Base-by-base conservation (phyloP, 2,113 vertebrate species). In the Taxidea taxus region DNA sequence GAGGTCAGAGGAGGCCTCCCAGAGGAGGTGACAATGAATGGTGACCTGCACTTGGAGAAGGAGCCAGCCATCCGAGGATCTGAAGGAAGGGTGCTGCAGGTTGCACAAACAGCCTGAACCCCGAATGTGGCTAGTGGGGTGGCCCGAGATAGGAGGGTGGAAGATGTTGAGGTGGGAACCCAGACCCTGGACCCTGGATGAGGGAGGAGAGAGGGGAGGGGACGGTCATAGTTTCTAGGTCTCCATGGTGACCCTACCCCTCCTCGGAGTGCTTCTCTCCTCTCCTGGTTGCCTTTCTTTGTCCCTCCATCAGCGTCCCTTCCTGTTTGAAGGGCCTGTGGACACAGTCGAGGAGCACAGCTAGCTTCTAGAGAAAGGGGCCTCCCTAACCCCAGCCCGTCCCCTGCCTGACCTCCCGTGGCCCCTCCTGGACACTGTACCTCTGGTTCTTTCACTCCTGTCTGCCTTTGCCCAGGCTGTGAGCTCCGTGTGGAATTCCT, bases 401-500 rank as follows among this genome's bases (percentile, higher is more conserved):
- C 2, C 20, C 5, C 0, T 0, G 6, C n/a, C 44, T 42, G 49
- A 1, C 44, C 54, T n/a, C 56, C 14, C 3, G 23, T 44, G n/a
- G 23, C 11, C 9, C 13, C 18, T 27, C 44, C 20, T 18, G 64
- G 12, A 21, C 1, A 1, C 21, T 0, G 0, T 21, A 5, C 5
- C 6, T 18, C 42, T 64, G 68, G 31, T 7, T 21, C 83, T 66
- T 85, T 29, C 21, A 6, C 2, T 18, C 25, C 5, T 5, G 47
- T 6, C 2, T 27, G 9, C 34, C n/a, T 74, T 75, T 13, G 51
- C 8, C 68, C n/a, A 7, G 0, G 42, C 83, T 34, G 44, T 44
- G 25, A 31, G 34, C 23, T 42, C 56, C 31, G 2, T 7, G 42
- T 56, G 82, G 66, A 51, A 86, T 78, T 58, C 56, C 72, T 75